Base-by-base conservation (phyloP, 1,140 invertebrate species). In the Drosophila virilis region DNA sequence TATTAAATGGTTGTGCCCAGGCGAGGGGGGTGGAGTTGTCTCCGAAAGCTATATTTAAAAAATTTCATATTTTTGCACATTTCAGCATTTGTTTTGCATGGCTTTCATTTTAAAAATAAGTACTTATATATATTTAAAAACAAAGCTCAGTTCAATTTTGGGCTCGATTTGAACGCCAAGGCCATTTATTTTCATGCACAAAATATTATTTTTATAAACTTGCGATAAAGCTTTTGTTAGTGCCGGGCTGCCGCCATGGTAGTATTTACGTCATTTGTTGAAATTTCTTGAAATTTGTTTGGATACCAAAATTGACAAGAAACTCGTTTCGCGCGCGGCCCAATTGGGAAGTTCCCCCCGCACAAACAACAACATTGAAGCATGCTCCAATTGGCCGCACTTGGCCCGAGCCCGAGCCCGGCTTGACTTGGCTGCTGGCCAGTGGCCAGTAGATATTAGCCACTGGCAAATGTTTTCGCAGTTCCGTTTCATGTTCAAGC, bases 201-300 rank as follows among this genome's bases (percentile, higher is more conserved):
- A 69, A 62, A 82, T 67, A 88, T 86, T 88, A 79, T 88, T 82
- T 82, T 79, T 86, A 70, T 82, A 86, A 76, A 79, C 61, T 46
- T 59, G 46, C 57, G 43, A 46, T 59, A 43, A 46, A 59, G 28
- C 40, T 48, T 67, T 85, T 78, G 67, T 70, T 50, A 67, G 43
- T 70, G 64, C 57, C 51, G 33, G n/a, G 40, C 55, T 1, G 54
- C 35, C 35, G 45, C 75, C 59, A 74, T 64, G 54, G 71, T 64
- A 59, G 60, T 61, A 89, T 88, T 89, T 86, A 78, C 83, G 83
- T 88, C 83, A 88, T 81, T 66, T 80, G 67, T 33, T 60, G 60
- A 77, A 80, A 60, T 61, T 43, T 45, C 35, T 38, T 65, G 48
- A 46, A 76, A 60, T 40, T n/a, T 40, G 10, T 40, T 38, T 13